Evolutionary conservation across 2,888 invertebrate genomes (phyloP), one percentile per base, ranked within the genome.

Genomic region (Balanococcus diminutus): DNA sequence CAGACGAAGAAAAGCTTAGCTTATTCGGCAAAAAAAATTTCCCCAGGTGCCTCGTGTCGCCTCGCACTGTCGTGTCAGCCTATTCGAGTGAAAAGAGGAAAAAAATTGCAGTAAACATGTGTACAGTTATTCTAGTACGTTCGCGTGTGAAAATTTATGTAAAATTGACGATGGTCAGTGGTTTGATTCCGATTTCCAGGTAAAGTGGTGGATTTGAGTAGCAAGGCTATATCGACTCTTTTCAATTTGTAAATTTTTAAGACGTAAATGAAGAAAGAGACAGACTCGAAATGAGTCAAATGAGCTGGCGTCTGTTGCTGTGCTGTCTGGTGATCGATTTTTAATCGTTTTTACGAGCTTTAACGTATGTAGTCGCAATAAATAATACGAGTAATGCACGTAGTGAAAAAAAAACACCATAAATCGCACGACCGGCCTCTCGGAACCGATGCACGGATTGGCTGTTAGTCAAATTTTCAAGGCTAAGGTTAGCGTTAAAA

Each of bases 381-480:
- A 51, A n/a, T 51, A 51, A 51, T 19, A n/a, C n/a, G n/a, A n/a
- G n/a, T n/a, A 11, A 4, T 19, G 19, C 19, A 19, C 51, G 19
- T 51, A 19, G 19, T 5, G 51, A 19, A 8, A 19, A 19, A 51
- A 51, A 51, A 51, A 51, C 51, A 19, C 19, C 28, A 28, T 67
- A 67, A 67, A 67, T 67, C 25, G 61, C 51, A 51, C 61, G 61
- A 25, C 61, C 25, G 25, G 25, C 61, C 61, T 67, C 61, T 67
- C 61, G 61, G 28, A 67, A 67, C 61, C 61, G 61, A 67, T 51
- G 11, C 61, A 28, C 61, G 61, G 22, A 67, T 75, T 75, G 75
- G 75, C 75, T 75, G 75, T 32, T 32, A 36, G 32, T 75, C 75
- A 75, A 75, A 75, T 75, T 75, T 75, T 75, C 75, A 75, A 75